Conservation (phyloP, 2,888 invertebrate genomes). For the Salpingus planirostris region DNA sequence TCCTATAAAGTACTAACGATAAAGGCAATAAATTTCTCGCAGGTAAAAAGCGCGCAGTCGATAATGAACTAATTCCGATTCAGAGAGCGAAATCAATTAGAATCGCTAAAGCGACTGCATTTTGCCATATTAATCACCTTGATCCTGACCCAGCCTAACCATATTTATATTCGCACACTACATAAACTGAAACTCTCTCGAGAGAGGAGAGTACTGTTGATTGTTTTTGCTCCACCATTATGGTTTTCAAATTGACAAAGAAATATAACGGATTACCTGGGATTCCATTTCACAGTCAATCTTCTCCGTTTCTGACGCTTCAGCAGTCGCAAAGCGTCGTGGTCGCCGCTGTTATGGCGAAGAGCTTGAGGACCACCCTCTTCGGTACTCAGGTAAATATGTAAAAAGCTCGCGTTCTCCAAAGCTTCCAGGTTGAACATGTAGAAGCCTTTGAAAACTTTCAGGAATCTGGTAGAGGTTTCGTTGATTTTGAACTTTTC, state of each 20-base stretch:
- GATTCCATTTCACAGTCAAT: constrained; percentile 35
- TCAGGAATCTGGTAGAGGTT: constrained; percentile 21
- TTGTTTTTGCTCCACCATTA: no score
- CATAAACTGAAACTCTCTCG: no score
- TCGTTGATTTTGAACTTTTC: no score
- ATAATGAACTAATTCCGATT: constrained; percentile 24
- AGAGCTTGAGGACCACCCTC: constrained; percentile 34
- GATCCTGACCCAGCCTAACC: constrained; percentile 9
- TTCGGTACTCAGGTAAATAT: constrained; percentile 38
- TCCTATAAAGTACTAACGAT: no score
- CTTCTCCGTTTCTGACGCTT: constrained; percentile 28
- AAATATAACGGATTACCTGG: constrained; percentile 33
- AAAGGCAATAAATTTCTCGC: constrained; percentile 4
- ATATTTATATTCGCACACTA: constrained; percentile 3
- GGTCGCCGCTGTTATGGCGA: constrained; percentile 17
- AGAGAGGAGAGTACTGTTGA: no score
- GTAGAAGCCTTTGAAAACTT: constrained; percentile 19
- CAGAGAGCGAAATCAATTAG: constrained; percentile 22
- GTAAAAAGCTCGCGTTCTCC: constrained; percentile 28
- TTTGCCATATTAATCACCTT: constrained; percentile 12
- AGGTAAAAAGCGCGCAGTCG: constrained; percentile 11
- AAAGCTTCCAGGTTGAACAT: constrained; percentile 20
- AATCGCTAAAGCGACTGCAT: constrained; percentile 20
- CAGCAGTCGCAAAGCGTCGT: constrained; percentile 26
- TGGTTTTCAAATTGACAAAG: no score